A percentile compares a stretch with the other conserved stretches of the same genome.
These are phyloP conservation scores for Megalops atlanticus DNA, from an alignment of 2,113 vertebrate genomes.

Conservation along the genomic window DNA sequence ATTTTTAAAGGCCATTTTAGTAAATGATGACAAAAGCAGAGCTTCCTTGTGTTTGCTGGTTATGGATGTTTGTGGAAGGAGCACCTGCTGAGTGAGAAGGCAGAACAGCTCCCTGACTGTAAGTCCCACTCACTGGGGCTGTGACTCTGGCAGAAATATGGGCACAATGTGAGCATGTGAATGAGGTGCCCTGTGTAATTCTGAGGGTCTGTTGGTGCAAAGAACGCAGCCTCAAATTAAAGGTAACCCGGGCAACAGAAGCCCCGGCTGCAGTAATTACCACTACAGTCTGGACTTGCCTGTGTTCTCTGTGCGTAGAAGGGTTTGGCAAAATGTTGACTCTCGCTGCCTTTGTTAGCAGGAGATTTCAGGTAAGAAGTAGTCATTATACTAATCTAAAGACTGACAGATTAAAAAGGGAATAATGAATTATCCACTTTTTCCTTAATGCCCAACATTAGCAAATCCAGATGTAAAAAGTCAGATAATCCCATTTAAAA, in stretches of 20 bases:
- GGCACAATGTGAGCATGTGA: too few relatives aligned
- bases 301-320: background rate
- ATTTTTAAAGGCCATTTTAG: too few relatives aligned
- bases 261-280: background rate
- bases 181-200: constrained; percentile 79
- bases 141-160: background rate
- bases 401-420: constrained; percentile 9
- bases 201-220: constrained; percentile 80
- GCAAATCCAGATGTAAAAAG: too few relatives aligned
- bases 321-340: background rate
- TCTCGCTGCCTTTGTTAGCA: constrained; percentile 7
- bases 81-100: too few relatives aligned
- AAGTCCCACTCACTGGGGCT: too few relatives aligned
- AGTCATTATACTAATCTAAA: background rate
- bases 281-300: background rate
- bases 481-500: too few relatives aligned
- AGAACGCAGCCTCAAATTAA: too few relatives aligned
- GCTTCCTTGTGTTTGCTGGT: too few relatives aligned
- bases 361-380: background rate
- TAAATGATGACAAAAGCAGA: too few relatives aligned
- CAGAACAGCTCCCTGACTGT: too few relatives aligned
- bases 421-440: background rate
- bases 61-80: too few relatives aligned
- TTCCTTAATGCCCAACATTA: background rate
- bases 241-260: too few relatives aligned